Evolutionary conservation across 2,888 invertebrate species (phyloP).

Genomic region (Odontothrips loti): DNA sequence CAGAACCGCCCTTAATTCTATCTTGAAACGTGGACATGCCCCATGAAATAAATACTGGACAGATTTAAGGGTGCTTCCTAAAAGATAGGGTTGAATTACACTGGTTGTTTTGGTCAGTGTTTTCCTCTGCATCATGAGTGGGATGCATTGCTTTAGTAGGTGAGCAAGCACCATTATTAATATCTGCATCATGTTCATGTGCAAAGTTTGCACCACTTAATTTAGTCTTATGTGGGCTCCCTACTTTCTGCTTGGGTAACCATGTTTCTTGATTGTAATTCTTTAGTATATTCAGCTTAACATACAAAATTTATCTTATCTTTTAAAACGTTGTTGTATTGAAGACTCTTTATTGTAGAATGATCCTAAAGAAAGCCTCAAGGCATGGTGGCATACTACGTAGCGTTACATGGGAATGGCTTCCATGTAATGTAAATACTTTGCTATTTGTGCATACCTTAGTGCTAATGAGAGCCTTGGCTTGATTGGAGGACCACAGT

Average conservation of each 20-base stretch:
- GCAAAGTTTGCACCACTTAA: neutral
- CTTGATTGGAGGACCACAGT: constrained; percentile 7
- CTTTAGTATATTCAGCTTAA: neutral
- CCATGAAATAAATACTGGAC: neutral
- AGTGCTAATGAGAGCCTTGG: constrained; percentile 26
- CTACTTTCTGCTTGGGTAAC: constrained; percentile 16
- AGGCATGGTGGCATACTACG: constrained; percentile 22
- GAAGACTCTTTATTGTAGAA: neutral
- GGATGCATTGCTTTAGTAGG: neutral
- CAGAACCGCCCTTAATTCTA: constrained; percentile 23
- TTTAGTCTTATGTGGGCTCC: constrained; percentile 5
- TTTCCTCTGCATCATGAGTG: neutral
- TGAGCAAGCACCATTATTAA: constrained; percentile 11
- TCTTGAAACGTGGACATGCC: neutral
- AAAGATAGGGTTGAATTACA: neutral
- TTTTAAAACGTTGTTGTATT: neutral
- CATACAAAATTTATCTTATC: neutral
- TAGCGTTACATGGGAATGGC: constrained; percentile 22
- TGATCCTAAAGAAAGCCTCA: neutral
- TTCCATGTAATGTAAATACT: constrained; percentile 23
- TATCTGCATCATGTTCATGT: neutral
- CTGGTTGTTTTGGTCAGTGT: neutral
- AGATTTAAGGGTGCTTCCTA: neutral
- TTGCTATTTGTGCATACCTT: constrained; percentile 22
- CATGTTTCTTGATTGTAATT: neutral